A percentile compares a stretch with the other conserved stretches of the same genome.
Evolutionary conservation across 2,888 invertebrate species (phyloP).

Genomic region (Antheraea assamensis): DNA sequence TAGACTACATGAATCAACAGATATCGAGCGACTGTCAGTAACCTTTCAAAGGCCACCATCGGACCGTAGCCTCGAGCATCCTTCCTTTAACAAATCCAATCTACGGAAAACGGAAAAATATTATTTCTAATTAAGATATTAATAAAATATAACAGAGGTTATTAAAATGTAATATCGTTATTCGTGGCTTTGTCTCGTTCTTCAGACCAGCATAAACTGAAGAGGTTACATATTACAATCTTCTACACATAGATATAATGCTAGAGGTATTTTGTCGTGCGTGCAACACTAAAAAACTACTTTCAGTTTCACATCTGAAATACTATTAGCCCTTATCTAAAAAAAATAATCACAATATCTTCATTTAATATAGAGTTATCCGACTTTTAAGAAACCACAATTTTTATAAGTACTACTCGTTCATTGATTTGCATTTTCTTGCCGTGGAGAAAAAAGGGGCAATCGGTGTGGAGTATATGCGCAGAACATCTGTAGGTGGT

Average conservation of each 20-base stretch:
- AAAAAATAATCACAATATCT: no score
- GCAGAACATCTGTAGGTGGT: no score
- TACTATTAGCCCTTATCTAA: no score
- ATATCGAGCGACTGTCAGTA: slow-evolving; percentile 52
- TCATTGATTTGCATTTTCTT: no score
- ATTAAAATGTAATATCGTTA: not conserved
- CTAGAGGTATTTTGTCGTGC: no score
- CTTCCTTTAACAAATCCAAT: slow-evolving; percentile 38
- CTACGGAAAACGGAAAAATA: slow-evolving; percentile 26
- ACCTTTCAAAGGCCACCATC: slow-evolving; percentile 42
- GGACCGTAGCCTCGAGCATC: slow-evolving; percentile 49
- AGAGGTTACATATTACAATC: not conserved
- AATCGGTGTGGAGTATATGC: no score
- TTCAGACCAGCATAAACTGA: not conserved
- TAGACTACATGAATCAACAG: slow-evolving; percentile 23
- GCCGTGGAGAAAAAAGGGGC: no score
- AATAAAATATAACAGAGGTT: not conserved
- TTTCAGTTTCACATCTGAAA: no score
- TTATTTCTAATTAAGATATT: slow-evolving; percentile 20
- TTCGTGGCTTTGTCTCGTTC: not conserved
- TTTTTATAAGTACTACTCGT: no score
- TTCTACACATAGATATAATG: not conserved
- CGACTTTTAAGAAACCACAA: no score
- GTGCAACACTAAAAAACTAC: not conserved
- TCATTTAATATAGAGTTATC: no score